Evolutionary conservation across 2,113 vertebrate species (phyloP), one percentile per base, ranked within the genome.

Genomic region (Protomyctophum bolini): DNA sequence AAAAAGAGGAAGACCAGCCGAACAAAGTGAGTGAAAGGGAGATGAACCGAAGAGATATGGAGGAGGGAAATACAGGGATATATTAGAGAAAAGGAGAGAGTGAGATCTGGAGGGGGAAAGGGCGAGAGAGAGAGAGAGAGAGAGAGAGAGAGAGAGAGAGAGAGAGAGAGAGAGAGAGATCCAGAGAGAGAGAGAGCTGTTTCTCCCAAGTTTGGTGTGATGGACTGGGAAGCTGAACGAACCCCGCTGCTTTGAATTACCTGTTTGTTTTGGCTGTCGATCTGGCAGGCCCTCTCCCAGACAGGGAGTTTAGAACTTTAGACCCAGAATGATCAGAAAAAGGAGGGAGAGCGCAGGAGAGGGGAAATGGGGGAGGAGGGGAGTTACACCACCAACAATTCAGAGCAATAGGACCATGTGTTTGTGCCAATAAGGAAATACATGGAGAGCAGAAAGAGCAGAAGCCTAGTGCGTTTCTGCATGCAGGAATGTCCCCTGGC

Each of bases 121-220:
- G 77, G 77, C 76, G 72, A 82, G 69, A 81, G 2, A 50, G 68
- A 66, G 79, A 55, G 21, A 48, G 60, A 59, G 59, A 55, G 70
- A 8, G 21, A 55, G 59, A 62, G 41, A 7, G 74, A 63, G 28
- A 3, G 41, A 41, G 33, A 58, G 12, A 72, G 78, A 74, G 15
- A 73, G 81, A 52, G 76, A 48, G 66, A 76, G 63, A 41, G 33
- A 58, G 12, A 72, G 78, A 74, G 15, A 73, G 81, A 52, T n/a
- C n/a, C n/a, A n/a, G 76, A 48, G 66, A 76, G 63, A 70, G 57
- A 56, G 84, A 78, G 66, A 83, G 85, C 87, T 70, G 82, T 91
- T 93, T 92, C 91, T 93, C 91, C 92, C 92, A 91, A 93, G 90
- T 94, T 93, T 93, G 93, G 93, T 93, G 92, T 92, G 92, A 91